A percentile compares a stretch with the other conserved stretches of the same genome.
Conservation (phyloP, 2,888 invertebrate species). For the Magallana nippona region DNA sequence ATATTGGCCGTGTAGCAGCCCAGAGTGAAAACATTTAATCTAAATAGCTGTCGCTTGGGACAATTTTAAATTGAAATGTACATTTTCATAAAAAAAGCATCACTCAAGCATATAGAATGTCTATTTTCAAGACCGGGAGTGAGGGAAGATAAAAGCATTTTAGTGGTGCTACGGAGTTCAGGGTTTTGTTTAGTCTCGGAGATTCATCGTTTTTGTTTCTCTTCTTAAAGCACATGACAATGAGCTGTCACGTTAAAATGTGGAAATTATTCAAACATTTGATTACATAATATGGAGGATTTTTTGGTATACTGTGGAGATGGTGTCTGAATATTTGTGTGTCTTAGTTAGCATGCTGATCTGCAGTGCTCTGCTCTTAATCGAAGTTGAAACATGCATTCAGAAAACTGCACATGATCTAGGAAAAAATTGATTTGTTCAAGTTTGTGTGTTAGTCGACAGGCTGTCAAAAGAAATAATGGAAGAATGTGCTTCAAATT, state of each 20-base stretch:
- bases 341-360: conserved; percentile 27
- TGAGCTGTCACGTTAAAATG: conserved; percentile 25
- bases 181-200: conserved; percentile 22
- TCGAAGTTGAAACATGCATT: conserved; percentile 29
- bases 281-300: conserved; percentile 14
- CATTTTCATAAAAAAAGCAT: conserved; percentile 16
- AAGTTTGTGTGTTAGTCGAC: conserved; percentile 31
- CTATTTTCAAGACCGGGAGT: conserved; percentile 16
- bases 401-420: conserved; percentile 31
- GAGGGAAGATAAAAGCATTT: background rate
- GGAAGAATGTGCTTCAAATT: conserved; percentile 21
- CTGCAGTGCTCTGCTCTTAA: conserved; percentile 15
- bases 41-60: conserved; percentile 8
- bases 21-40: conserved; percentile 3
- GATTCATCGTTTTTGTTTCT: background rate
- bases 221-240: background rate
- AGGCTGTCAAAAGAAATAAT: conserved; percentile 29
- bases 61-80: conserved; percentile 20
- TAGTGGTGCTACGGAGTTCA: background rate
- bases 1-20: background rate
- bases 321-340: conserved; percentile 18
- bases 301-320: background rate
- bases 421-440: conserved; percentile 27
- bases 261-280: conserved; percentile 24
- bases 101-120: conserved; percentile 28